phyloP scores from a whole-genome alignment of 2,888 invertebrate species.

The Formica aserva region DNA sequence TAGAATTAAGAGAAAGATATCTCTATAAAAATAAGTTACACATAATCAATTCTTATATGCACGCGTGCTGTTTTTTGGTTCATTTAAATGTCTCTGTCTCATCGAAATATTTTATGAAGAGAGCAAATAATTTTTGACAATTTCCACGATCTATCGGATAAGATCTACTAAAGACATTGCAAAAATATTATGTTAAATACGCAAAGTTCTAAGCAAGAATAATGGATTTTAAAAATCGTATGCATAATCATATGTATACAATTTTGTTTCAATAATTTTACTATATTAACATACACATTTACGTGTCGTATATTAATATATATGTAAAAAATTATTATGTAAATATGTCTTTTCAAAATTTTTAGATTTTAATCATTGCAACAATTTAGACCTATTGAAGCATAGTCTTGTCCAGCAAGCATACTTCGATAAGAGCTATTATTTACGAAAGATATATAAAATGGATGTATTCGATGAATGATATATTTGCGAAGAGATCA shows the following conservation, averaged over 20 bases:
- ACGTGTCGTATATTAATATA: neutral
- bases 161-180: neutral
- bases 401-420: neutral
- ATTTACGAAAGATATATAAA: neutral
- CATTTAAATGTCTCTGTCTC: neutral
- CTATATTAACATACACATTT: neutral
- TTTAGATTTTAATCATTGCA: neutral
- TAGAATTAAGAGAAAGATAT: neutral
- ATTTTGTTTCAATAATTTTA: neutral
- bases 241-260: neutral
- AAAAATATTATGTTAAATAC: neutral
- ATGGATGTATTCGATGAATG: neutral
- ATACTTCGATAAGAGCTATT: neutral
- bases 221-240: neutral
- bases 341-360: neutral
- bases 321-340: neutral
- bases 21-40: neutral
- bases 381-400: neutral
- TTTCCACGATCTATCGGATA: neutral
- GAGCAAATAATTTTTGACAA: neutral
- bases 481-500: neutral
- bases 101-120: neutral
- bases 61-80: neutral
- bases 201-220: neutral
- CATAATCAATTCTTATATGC: slow-evolving; percentile 4